Evolutionary conservation across 1,140 invertebrate genomes (phyloP), one percentile per base, ranked within the genome.

Genomic region (Rhynchophorus ferrugineus): DNA sequence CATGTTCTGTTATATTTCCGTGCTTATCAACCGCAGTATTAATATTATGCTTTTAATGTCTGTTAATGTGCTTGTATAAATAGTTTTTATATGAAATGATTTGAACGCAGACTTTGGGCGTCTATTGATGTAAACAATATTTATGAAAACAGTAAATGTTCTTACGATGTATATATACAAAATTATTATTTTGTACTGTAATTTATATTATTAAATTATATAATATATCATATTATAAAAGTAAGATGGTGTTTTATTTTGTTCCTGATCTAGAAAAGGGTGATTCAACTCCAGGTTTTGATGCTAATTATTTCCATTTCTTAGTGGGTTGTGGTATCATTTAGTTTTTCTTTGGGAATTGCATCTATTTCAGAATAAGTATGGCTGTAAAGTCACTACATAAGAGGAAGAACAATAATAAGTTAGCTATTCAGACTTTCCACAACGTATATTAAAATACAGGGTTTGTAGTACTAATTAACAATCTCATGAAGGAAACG

Each of bases 141-240:
- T 29, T 6, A 29, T 6, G 7, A n/a, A 19, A 17, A 41, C 5
- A 17, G 38, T 41, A 16, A n/a, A 17, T 41, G 13, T 41, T 41
- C 16, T 41, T 41, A 9, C 17, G 9, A 41, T 47, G 45, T 47
- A 47, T 21, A 47, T 47, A 38, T 22, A 20, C 18, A 47, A 33
- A 38, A 47, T 6, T 6, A 38, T 3, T 47, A 47, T 47, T 47
- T 47, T 47, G 45, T 47, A 47, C 35, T 38, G 14, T 47, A 47
- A 47, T 47, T 37, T 47, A 29, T 29, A 38, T 37, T 46, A 47
- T 37, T 47, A 38, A 47, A 47, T 38, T 38, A 47, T 47, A 38
- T 47, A 47, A 29, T 29, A 29, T 29, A 29, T 29, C 11, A 11
- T 47, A 14, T 24, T 47, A 33, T 38, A 22, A 44, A 33, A 44